Evolutionary conservation across 2,113 vertebrate species (phyloP), one percentile per base, ranked within the genome.

Genomic region (Nothobranchius furzeri): DNA sequence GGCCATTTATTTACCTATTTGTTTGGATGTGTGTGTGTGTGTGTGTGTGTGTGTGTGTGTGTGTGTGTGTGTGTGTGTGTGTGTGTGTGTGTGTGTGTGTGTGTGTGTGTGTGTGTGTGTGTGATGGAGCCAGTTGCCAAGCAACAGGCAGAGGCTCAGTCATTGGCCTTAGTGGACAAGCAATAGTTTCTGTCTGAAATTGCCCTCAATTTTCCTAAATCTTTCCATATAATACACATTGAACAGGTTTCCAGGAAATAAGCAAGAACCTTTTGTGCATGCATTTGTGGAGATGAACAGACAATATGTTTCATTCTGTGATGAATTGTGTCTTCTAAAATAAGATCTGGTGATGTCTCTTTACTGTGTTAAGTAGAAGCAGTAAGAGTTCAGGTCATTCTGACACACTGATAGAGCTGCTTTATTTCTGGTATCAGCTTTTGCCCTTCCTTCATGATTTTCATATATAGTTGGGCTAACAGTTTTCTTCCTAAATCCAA

Each of bases 51-150:
- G 20, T 20, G 20, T 20, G 20, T 20, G 20, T 20, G 20, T 20
- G 20, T 20, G 20, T 20, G 20, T 20, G 20, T 20, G 20, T 20
- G 20, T 20, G 20, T 20, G 20, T 20, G 20, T 20, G 20, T 20
- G 20, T 20, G 20, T 20, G 20, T 20, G 20, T 20, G 20, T 20
- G 20, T 20, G 20, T 20, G 20, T 20, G 20, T 20, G 20, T 20
- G 20, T 20, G 20, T 20, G 20, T 20, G 20, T 20, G 20, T 20
- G 20, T 60, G 35, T 48, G 5, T 61, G 7, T 46, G 5, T 12
- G 7, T 15, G 25, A 30, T 10, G 24, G 20, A 70, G 64, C 55
- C 55, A 65, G 53, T 70, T 76, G 60, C 70, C 56, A 73, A 62
- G 62, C 70, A 66, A 59, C 73, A 50, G 64, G 30, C 60, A 9